Evolutionary conservation across 1,140 invertebrate species (phyloP).

Genomic region (Zaprionus davidi): DNA sequence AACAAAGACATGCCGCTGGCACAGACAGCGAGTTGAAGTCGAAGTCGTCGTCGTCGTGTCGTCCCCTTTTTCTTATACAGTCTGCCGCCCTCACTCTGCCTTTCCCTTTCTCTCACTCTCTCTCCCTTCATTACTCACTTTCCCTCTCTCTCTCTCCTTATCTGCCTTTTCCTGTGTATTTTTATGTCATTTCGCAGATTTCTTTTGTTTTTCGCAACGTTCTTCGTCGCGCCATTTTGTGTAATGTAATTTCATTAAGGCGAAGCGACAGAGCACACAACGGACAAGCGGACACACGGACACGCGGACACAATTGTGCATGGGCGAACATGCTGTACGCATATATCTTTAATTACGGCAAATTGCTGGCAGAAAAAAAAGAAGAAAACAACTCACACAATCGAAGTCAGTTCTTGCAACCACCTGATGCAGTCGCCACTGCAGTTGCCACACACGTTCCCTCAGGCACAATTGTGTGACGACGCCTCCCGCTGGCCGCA

Average conservation of each 20-base stretch:
- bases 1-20: conserved; percentile 49
- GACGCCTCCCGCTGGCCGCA: conserved; percentile 28
- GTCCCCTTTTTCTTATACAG: not conserved
- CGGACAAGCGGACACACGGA: conserved; percentile 27
- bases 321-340: conserved; percentile 12
- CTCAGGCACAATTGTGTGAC: conserved; percentile 40
- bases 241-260: conserved; percentile 76
- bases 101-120: conserved; percentile 27
- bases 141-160: not conserved
- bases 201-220: conserved; percentile 40
- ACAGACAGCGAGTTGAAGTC: conserved; percentile 18
- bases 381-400: conserved; percentile 5
- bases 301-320: not conserved
- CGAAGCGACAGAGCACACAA: conserved; percentile 33
- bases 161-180: conserved; percentile 9
- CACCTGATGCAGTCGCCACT: conserved; percentile 35
- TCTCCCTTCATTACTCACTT: not conserved
- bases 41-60: conserved; percentile 1
- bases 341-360: conserved; percentile 58
- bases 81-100: not conserved
- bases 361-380: conserved; percentile 40
- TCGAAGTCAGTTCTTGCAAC: conserved; percentile 23
- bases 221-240: conserved; percentile 46
- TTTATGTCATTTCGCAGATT: conserved; percentile 44
- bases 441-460: conserved; percentile 14